phyloP scores from a whole-genome alignment of 2,113 vertebrate species.

The Psilopogon haemacephalus region DNA sequence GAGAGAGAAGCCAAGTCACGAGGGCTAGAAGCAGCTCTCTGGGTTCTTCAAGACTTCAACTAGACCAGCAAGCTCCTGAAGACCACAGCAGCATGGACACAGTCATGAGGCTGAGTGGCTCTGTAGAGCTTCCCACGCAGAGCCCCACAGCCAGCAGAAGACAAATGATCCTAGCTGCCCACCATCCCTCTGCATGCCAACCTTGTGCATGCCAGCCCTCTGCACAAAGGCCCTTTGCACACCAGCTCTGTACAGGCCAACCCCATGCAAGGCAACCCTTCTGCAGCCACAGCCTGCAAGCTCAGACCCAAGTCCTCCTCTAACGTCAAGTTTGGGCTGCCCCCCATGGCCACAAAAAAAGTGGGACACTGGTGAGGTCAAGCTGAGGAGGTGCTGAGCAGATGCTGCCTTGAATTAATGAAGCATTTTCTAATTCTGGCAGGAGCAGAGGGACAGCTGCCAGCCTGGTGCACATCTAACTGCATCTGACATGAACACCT shows the following conservation, averaged over 20 bases:
- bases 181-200: not conserved
- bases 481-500: not conserved
- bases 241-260: no score
- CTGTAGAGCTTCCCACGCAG: not conserved
- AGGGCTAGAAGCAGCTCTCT: no score
- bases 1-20: not conserved
- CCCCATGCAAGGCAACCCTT: not conserved
- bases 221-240: no score
- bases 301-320: not conserved
- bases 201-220: not conserved
- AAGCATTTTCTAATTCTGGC: conserved; percentile 48
- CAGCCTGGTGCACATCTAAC: not conserved
- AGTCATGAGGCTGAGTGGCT: not conserved
- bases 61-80: not conserved
- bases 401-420: conserved; percentile 25
- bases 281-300: not conserved
- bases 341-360: not conserved
- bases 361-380: conserved; percentile 30
- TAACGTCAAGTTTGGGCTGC: not conserved
- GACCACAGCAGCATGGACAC: rapidly evolving
- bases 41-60: no score
- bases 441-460: conserved; percentile 33
- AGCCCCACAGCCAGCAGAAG: not conserved
- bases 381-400: not conserved
- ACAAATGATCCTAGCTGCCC: no score